Conservation (phyloP, 2,113 vertebrate genomes). For the Daphoenositta chrysoptera region DNA sequence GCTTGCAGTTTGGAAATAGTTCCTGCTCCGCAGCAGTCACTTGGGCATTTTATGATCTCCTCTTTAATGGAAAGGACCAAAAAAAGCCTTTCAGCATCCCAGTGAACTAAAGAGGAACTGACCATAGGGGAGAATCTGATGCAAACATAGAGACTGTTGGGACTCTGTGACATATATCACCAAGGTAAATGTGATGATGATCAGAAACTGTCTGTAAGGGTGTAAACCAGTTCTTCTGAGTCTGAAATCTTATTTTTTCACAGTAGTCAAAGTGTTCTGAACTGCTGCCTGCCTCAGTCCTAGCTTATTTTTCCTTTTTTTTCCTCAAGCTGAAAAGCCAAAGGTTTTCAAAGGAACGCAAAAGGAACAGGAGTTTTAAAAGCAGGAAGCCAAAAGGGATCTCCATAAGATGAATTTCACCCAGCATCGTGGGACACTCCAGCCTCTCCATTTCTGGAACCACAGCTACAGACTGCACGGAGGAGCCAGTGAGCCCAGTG, state of each 20-base stretch:
- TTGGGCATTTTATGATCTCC: background rate
- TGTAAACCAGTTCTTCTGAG: background rate
- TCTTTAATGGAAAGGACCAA: background rate
- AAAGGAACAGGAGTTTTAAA: background rate
- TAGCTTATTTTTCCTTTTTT: background rate
- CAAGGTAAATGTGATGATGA: background rate
- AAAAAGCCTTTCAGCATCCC: background rate
- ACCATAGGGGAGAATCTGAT: background rate
- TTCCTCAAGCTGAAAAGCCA: background rate
- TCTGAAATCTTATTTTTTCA: background rate
- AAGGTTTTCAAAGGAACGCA: background rate
- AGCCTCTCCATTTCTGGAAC: slow-evolving; percentile 75
- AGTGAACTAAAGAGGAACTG: background rate
- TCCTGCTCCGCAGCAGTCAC: background rate
- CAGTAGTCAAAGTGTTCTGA: background rate
- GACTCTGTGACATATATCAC: background rate
- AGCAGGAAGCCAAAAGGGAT: background rate
- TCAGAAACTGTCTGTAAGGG: background rate
- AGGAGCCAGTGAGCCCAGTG: slow-evolving; percentile 49
- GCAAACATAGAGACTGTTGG: background rate
- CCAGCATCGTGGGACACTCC: slow-evolving; percentile 53
- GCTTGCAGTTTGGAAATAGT: slow-evolving; percentile 5
- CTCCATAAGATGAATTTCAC: slow-evolving; percentile 79
- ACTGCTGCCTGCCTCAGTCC: background rate
- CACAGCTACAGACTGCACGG: slow-evolving; percentile 45